These are phyloP conservation scores for Magallana nippona DNA, from an alignment of 2,888 invertebrate genomes.

Conservation along the genomic window DNA sequence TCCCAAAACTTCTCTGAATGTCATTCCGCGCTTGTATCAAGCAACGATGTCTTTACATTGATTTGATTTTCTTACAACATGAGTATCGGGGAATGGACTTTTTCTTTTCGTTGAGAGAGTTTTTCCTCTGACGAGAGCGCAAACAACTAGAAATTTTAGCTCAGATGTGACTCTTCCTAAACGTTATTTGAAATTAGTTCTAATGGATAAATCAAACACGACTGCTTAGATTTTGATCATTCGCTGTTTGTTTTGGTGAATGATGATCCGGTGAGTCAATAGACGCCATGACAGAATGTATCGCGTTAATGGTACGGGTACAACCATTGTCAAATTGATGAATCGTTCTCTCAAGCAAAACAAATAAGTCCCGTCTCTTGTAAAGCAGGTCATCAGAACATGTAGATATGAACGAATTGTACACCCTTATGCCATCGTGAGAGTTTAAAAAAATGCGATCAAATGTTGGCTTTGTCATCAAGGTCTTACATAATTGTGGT, in stretches of 20 bases:
- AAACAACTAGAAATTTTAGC: neutral
- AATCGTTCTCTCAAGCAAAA: slow-evolving; percentile 14
- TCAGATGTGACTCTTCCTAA: neutral
- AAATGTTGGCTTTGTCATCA: no score
- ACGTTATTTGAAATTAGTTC: slow-evolving; percentile 10
- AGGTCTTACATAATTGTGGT: no score
- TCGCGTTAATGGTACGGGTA: slow-evolving; percentile 17
- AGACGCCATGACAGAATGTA: slow-evolving; percentile 19
- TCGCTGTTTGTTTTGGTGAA: slow-evolving; percentile 24
- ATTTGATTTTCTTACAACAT: no score
- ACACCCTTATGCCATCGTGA: neutral
- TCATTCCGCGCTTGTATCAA: no score
- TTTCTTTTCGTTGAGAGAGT: neutral
- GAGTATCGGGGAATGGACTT: neutral
- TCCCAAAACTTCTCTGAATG: neutral
- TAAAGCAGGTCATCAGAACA: neutral
- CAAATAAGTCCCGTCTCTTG: neutral
- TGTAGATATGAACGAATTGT: neutral
- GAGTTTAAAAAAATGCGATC: no score
- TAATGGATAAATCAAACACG: slow-evolving; percentile 20
- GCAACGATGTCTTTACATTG: no score
- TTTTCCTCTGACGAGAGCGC: neutral
- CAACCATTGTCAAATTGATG: slow-evolving; percentile 16
- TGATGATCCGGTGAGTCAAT: neutral
- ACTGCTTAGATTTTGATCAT: slow-evolving; percentile 12